phyloP scores from a whole-genome alignment of 2,797 vertebrate genomes.

The Zenarchopterus dispar region DNA sequence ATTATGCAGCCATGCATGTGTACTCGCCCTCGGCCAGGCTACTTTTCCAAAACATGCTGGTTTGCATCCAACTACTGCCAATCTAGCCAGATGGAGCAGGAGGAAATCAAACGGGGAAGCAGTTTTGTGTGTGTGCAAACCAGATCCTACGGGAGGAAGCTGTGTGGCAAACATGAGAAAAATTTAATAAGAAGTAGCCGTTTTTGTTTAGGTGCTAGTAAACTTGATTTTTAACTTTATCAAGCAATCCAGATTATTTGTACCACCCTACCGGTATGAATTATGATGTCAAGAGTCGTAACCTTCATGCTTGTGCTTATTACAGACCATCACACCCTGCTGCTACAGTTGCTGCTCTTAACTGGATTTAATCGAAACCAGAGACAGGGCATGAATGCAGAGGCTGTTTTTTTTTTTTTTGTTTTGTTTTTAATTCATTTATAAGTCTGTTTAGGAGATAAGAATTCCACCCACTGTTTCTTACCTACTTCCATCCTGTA shows the following conservation, averaged over 20 bases:
- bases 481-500: constrained; percentile 7
- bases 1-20: constrained; percentile 48
- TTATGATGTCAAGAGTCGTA: constrained; percentile 47
- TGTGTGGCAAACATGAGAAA: constrained; percentile 36
- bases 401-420: neutral
- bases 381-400: constrained; percentile 15
- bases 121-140: constrained; percentile 31
- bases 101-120: constrained; percentile 8
- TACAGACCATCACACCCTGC: constrained; percentile 41
- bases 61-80: constrained; percentile 14
- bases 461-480: constrained; percentile 16
- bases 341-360: constrained; percentile 33
- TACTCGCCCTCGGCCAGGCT: constrained; percentile 6
- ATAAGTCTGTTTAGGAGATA: constrained; percentile 29
- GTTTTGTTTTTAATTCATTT: constrained; percentile 25
- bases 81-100: constrained; percentile 13
- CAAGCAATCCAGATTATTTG: constrained; percentile 21
- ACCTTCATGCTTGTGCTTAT: constrained; percentile 54
- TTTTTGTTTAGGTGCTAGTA: constrained; percentile 10
- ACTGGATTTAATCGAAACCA: constrained; percentile 35
- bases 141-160: constrained; percentile 33
- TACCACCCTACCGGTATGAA: constrained; percentile 23
- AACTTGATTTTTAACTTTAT: constrained; percentile 52
- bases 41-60: constrained; percentile 32
- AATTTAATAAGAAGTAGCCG: constrained; percentile 26